phyloP scores from a whole-genome alignment of 2,888 invertebrate species.

The Eucera pruinosa region DNA sequence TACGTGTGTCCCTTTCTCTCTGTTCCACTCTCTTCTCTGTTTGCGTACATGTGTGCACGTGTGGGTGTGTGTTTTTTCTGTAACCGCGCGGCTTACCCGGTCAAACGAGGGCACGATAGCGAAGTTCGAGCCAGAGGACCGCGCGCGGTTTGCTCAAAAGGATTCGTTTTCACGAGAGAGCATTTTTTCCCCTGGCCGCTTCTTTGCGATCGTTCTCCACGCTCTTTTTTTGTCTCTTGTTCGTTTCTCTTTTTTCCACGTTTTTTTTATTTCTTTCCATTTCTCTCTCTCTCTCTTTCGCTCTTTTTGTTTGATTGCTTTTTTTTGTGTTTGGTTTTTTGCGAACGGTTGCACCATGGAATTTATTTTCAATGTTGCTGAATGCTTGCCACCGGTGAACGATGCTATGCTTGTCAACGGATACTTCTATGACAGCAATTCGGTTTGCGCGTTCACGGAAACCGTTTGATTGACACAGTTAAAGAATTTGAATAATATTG shows the following conservation, averaged over 20 bases:
- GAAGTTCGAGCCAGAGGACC: slow-evolving; percentile 53
- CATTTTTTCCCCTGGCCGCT: slow-evolving; percentile 24
- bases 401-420: neutral
- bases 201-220: slow-evolving; percentile 13
- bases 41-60: too few species aligned
- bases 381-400: neutral
- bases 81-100: slow-evolving; percentile 53
- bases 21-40: neutral
- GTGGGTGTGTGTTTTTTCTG: slow-evolving; percentile 12
- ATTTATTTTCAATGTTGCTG: neutral
- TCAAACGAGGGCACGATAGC: slow-evolving; percentile 61
- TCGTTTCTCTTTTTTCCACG: neutral
- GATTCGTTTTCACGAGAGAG: slow-evolving; percentile 44
- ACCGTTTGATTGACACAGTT: neutral
- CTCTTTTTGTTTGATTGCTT: neutral
- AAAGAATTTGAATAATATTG: slow-evolving; percentile 3
- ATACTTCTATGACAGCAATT: neutral
- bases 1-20: slow-evolving; percentile 16
- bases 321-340: neutral
- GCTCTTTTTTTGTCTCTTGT: neutral
- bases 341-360: neutral
- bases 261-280: neutral
- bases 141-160: slow-evolving; percentile 52
- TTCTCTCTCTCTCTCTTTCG: too few species aligned
- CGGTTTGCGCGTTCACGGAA: neutral